Conservation (phyloP, 2,888 invertebrate genomes). For the Hedya salicella region DNA sequence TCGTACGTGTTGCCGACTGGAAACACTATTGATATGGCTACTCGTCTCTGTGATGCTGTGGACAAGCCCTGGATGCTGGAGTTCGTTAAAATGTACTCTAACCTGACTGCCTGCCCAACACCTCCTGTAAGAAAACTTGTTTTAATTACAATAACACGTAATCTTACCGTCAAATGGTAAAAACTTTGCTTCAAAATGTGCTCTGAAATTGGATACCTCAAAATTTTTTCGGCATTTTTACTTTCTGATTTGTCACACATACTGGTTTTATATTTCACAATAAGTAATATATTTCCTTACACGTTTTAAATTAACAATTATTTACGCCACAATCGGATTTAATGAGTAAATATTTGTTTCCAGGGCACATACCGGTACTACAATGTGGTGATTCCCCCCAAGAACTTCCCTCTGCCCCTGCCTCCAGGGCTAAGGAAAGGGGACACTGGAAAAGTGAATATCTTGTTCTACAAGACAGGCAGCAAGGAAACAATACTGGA, state of each 20-base stretch:
- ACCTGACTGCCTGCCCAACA: slow-evolving; percentile 26
- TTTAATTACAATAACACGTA: too few relatives aligned
- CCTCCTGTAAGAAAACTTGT: slow-evolving; percentile 17
- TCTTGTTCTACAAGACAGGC: neutral
- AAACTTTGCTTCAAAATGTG: too few relatives aligned
- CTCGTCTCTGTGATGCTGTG: slow-evolving; percentile 21
- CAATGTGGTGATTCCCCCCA: slow-evolving; percentile 44
- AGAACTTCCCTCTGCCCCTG: slow-evolving; percentile 40
- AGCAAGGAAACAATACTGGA: slow-evolving; percentile 33
- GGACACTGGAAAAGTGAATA: slow-evolving; percentile 25
- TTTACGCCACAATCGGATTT: too few relatives aligned
- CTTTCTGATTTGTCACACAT: too few relatives aligned
- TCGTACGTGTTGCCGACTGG: slow-evolving; percentile 22
- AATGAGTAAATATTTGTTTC: neutral
- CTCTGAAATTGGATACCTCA: too few relatives aligned
- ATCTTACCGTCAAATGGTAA: too few relatives aligned
- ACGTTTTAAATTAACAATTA: too few relatives aligned
- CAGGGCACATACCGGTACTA: slow-evolving; percentile 42
- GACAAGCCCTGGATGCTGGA: slow-evolving; percentile 34
- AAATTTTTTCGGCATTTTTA: too few relatives aligned
- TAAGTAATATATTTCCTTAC: too few relatives aligned
- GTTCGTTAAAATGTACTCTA: slow-evolving; percentile 26
- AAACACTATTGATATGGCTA: slow-evolving; percentile 17
- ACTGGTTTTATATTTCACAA: too few relatives aligned
- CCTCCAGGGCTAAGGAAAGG: slow-evolving; percentile 40